phyloP scores from a whole-genome alignment of 2,797 vertebrate genomes.

The Onychomys leucogaster region DNA sequence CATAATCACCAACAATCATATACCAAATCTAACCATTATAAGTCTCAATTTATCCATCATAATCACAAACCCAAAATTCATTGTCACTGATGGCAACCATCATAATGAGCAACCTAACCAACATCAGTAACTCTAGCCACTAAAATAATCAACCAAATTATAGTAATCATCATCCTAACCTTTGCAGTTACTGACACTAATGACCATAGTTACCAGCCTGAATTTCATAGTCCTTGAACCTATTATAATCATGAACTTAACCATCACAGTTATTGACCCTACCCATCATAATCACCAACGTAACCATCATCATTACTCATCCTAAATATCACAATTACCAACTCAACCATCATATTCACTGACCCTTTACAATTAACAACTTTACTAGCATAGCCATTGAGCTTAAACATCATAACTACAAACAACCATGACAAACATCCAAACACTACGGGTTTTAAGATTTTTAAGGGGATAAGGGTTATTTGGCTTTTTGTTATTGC shows the following conservation, averaged over 20 bases:
- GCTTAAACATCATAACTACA: not conserved
- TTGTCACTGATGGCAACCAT: not conserved
- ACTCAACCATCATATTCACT: not conserved
- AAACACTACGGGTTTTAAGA: not conserved
- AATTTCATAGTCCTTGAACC: not conserved
- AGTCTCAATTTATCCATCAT: not conserved
- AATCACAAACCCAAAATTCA: not conserved
- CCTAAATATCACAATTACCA: not conserved
- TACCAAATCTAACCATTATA: not conserved
- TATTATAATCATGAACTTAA: not conserved
- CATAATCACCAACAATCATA: not conserved
- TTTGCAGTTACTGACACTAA: not conserved
- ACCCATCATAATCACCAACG: not conserved
- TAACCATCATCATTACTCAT: not conserved
- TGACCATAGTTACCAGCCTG: not conserved
- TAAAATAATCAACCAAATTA: not conserved
- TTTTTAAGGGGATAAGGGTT: not conserved
- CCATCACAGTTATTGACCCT: not conserved
- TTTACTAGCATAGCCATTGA: not conserved
- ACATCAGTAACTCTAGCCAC: not conserved
- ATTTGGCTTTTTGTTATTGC: not conserved
- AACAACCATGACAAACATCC: not conserved
- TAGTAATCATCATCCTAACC: not conserved
- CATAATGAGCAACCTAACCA: not conserved
- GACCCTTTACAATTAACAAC: not conserved